Percentiles rank a stretch among this genome's conserved stretches.
Conservation (phyloP, 2,888 invertebrate genomes). For the Sinopyrophorus schimmeli region DNA sequence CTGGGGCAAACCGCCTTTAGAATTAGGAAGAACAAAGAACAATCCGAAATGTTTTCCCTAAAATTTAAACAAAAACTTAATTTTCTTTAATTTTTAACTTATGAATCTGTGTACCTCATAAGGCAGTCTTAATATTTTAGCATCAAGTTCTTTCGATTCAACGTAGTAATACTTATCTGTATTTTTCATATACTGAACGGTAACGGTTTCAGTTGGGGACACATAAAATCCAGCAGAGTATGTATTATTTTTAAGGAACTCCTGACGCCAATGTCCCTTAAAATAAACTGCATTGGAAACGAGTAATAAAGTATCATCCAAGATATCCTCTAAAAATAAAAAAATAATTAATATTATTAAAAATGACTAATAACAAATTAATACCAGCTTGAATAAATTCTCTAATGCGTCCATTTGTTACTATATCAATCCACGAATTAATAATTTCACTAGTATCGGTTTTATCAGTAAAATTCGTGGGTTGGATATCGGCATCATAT, state of each 20-base stretch:
- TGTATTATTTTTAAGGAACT: conserved; percentile 67
- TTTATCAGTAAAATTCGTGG: conserved; percentile 64
- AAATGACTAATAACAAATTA: not conserved
- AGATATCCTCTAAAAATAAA: conserved; percentile 59
- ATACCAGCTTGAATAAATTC: conserved; percentile 67
- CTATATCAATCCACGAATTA: conserved; percentile 78
- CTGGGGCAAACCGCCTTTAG: conserved; percentile 63
- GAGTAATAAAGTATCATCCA: conserved; percentile 65
- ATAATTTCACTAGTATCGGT: conserved; percentile 64
- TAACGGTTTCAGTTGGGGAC: conserved; percentile 54
- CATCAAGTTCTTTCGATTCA: conserved; percentile 65
- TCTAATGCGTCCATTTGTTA: conserved; percentile 74
- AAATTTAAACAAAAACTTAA: conserved; percentile 32
- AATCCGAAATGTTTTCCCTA: conserved; percentile 75
- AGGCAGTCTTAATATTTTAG: conserved; percentile 73
- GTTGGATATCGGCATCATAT: conserved; percentile 69
- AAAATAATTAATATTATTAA: not conserved
- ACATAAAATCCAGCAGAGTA: conserved; percentile 64
- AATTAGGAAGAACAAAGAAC: conserved; percentile 72
- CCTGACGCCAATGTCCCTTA: conserved; percentile 76
- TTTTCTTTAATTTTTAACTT: conserved; percentile 14
- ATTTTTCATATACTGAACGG: conserved; percentile 70
- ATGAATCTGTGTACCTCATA: conserved; percentile 64
- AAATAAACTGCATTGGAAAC: conserved; percentile 79
- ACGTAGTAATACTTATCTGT: conserved; percentile 66